Base-by-base conservation (phyloP, 2,797 vertebrate genomes). In the Poeciliopsis turneri region DNA sequence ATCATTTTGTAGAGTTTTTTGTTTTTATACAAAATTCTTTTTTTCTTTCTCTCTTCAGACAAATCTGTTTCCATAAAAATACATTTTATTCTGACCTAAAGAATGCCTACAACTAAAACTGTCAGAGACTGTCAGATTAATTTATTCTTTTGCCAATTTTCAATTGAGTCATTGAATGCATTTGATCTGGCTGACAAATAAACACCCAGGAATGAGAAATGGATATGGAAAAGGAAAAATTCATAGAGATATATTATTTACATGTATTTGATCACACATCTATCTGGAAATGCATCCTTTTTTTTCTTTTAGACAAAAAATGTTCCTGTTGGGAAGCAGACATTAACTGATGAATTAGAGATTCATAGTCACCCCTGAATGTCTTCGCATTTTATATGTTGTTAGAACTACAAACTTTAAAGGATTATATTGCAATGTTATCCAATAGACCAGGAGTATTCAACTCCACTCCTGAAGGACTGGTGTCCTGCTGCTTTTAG, bases 231-330 rank as follows among this genome's bases (percentile, higher is more conserved):
- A 84, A 82, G 82, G 86, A 81, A 89, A 86, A 47, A 87, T 82
- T 86, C 82, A 91, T 92, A 93, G 82, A 82, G 89, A 92, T 92
- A 90, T 85, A 90, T 90, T 82, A 92, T 94, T 92, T 93, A 86
- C 91, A 93, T 93, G 89, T 36, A 81, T 84, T 90, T 82, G 82
- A 79, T 86, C 61, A 89, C 82, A 90, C 86, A 91, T 88, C 84
- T 74, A 70, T 46, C 78, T 82, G 49, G 80, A 85, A 90, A 87
- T 91, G 81, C 86, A 55, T 78, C 79, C 78, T 83, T 86, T 91
- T 80, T 84, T 36, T 84, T 87, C 81, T 81, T 36, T 39, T 82
- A 75, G 57, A 83, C 84, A 85, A 86, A 87, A 84, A 86, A 73
- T 36, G 33, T 75, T 79, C 75, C 86, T 78, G 76, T 76, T 79